These are phyloP conservation scores for Lasioglossum zephyrum DNA, from an alignment of 2,888 invertebrate genomes.

Conservation along the genomic window DNA sequence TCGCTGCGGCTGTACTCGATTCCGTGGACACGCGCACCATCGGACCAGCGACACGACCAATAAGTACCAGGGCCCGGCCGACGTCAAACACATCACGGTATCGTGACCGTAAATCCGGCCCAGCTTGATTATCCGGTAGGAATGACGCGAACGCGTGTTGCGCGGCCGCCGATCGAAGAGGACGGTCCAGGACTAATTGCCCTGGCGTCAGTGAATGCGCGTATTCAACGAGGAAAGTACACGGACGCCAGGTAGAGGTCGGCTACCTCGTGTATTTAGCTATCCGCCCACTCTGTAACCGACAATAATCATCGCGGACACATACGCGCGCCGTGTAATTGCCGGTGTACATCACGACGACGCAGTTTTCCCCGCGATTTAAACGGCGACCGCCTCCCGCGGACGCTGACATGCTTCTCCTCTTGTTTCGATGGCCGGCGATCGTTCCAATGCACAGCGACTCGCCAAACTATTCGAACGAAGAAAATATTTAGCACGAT, in stretches of 20 bases:
- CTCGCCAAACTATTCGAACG: neutral
- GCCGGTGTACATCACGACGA: slow-evolving; percentile 13
- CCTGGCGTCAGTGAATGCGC: slow-evolving; percentile 31
- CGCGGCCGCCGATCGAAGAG: slow-evolving; percentile 42
- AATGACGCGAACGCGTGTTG: slow-evolving; percentile 52
- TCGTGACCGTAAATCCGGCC: slow-evolving; percentile 41
- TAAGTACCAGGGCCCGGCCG: neutral
- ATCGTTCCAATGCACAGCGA: neutral
- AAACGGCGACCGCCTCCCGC: neutral
- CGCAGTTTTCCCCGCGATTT: slow-evolving; percentile 26
- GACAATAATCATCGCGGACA: slow-evolving; percentile 45
- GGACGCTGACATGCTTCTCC: neutral
- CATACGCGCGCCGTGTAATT: slow-evolving; percentile 22
- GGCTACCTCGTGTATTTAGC: slow-evolving; percentile 38
- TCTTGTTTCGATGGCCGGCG: neutral
- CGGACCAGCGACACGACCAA: slow-evolving; percentile 10
- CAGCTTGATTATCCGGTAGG: slow-evolving; percentile 49
- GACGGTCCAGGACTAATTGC: slow-evolving; percentile 55
- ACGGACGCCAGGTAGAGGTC: slow-evolving; percentile 21
- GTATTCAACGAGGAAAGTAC: slow-evolving; percentile 54
- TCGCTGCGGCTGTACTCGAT: neutral
- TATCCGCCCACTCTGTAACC: slow-evolving; percentile 23
- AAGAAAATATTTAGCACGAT: neutral
- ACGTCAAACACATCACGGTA: slow-evolving; percentile 42
- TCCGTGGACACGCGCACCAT: neutral